Percentiles rank a stretch among this genome's conserved stretches.
Conservation (phyloP, 2,888 invertebrate species). For the Ectobius pallidus region DNA sequence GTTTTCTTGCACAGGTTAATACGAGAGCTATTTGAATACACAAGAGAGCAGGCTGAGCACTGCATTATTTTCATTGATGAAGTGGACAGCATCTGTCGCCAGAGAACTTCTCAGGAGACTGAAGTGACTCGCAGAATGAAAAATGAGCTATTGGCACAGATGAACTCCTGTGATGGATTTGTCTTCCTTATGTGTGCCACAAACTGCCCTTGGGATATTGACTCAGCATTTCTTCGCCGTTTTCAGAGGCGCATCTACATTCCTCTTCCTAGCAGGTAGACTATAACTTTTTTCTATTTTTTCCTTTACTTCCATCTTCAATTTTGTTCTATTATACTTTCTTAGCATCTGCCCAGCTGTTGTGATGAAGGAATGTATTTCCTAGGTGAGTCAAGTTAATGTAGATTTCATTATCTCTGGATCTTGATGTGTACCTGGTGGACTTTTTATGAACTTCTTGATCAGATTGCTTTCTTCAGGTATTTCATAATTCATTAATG, state of each 20-base stretch:
- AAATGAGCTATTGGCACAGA: slow-evolving; percentile 62
- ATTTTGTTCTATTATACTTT: too few relatives aligned
- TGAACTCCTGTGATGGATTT: slow-evolving; percentile 52
- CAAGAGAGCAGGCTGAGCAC: slow-evolving; percentile 51
- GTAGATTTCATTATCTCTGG: too few relatives aligned
- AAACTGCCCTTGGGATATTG: slow-evolving; percentile 68
- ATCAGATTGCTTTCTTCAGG: too few relatives aligned
- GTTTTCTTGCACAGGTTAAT: too few relatives aligned
- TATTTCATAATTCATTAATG: too few relatives aligned
- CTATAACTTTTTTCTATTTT: too few relatives aligned
- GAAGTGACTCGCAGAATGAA: slow-evolving; percentile 62
- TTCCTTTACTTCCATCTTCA: too few relatives aligned
- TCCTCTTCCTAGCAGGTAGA: slow-evolving; percentile 59
- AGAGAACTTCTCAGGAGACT: slow-evolving; percentile 56
- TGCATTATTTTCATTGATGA: slow-evolving; percentile 65
- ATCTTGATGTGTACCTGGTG: too few relatives aligned
- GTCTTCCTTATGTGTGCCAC: slow-evolving; percentile 62
- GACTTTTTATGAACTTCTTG: too few relatives aligned
- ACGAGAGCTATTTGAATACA: slow-evolving; percentile 54
- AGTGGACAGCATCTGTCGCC: slow-evolving; percentile 63
- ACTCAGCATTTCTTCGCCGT: slow-evolving; percentile 62
- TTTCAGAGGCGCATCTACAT: slow-evolving; percentile 63
- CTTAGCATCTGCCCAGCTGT: too few relatives aligned
- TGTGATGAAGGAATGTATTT: too few relatives aligned
- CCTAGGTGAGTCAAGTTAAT: too few relatives aligned